Conservation (phyloP, 2,888 invertebrate genomes). For the Prostheceraeus crozeri region DNA sequence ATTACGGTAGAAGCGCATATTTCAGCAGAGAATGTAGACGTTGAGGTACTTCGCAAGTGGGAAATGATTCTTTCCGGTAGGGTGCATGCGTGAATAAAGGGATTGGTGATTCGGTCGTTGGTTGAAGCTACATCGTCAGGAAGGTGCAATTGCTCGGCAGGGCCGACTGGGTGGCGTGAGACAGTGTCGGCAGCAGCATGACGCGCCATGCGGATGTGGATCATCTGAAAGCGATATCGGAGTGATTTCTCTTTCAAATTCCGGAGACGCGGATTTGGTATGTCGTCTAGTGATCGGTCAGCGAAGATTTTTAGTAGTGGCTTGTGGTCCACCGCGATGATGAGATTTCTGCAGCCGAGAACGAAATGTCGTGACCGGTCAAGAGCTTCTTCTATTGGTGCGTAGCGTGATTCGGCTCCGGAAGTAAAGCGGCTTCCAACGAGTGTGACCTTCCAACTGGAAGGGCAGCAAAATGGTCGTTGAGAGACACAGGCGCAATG, state of each 20-base stretch:
- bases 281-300: constrained; percentile 38
- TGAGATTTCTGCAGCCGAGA: constrained; percentile 37
- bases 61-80: too few species aligned
- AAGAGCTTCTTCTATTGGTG: constrained; percentile 30
- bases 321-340: constrained; percentile 39
- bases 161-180: constrained; percentile 26
- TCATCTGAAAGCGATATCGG: constrained; percentile 10
- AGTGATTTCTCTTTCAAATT: constrained; percentile 24
- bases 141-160: background rate
- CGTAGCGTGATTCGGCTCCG: constrained; percentile 23
- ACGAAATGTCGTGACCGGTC: constrained; percentile 38
- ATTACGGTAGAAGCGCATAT: too few species aligned
- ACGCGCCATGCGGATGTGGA: constrained; percentile 33
- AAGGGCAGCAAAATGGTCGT: constrained; percentile 38
- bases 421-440: constrained; percentile 28
- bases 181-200: constrained; percentile 13
- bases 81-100: too few species aligned
- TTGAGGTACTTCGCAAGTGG: too few species aligned
- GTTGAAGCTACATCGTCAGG: background rate
- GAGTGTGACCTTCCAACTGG: background rate
- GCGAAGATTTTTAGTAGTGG: constrained; percentile 38
- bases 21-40: too few species aligned
- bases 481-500: background rate
- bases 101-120: too few species aligned
- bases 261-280: constrained; percentile 24